Percentiles rank a stretch among this genome's conserved stretches.
Conservation (phyloP, 2,888 invertebrate species). For the Anodontia alba region DNA sequence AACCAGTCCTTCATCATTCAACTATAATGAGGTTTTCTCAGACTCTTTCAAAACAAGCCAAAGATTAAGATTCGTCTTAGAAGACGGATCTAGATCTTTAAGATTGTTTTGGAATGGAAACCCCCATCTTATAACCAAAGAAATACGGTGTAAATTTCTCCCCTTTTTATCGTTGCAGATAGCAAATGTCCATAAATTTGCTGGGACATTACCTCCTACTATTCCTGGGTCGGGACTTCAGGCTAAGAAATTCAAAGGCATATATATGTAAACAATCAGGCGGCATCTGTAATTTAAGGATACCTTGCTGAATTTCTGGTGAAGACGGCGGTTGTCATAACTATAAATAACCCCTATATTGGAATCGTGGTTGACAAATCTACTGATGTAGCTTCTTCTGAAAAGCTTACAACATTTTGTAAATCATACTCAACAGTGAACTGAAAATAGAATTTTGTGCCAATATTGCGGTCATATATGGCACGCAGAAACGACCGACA, state of each 20-base stretch:
- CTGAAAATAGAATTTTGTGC: constrained; percentile 30
- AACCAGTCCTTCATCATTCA: too few relatives aligned
- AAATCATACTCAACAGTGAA: constrained; percentile 16
- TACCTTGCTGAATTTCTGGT: constrained; percentile 20
- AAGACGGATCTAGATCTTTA: too few relatives aligned
- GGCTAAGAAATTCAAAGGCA: not conserved
- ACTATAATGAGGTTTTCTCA: too few relatives aligned
- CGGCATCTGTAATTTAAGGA: constrained; percentile 22
- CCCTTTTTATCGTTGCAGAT: constrained; percentile 28
- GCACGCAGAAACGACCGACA: constrained; percentile 42
- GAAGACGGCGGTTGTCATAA: constrained; percentile 27
- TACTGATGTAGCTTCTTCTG: constrained; percentile 33
- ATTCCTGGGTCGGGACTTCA: not conserved
- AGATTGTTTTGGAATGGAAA: too few relatives aligned
- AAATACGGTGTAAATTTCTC: too few relatives aligned
- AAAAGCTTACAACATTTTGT: constrained; percentile 37
- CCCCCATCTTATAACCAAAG: too few relatives aligned
- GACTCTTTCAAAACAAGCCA: too few relatives aligned
- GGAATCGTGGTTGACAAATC: constrained; percentile 46
- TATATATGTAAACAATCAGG: constrained; percentile 31
- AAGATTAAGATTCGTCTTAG: too few relatives aligned
- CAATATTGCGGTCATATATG: constrained; percentile 36
- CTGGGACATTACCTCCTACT: not conserved
- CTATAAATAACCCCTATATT: constrained; percentile 35
- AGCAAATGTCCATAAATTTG: constrained; percentile 13